Percentiles rank a stretch among this genome's conserved stretches.
Evolutionary conservation across 1,140 invertebrate genomes (phyloP).

Genomic region (Caenorhabditis inopinata): DNA sequence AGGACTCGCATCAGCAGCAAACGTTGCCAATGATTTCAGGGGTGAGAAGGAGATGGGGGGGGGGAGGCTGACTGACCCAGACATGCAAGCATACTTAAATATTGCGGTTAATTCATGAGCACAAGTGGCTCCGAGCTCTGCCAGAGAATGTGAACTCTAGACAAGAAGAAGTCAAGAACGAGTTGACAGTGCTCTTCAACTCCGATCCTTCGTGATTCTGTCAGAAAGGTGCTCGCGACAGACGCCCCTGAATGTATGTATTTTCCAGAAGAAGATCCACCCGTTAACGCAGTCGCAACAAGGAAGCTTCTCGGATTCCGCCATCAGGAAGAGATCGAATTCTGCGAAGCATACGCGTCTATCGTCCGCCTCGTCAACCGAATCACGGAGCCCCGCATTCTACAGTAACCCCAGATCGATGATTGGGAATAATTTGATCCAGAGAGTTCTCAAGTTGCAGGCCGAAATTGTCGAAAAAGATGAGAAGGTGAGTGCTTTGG

Average conservation of each 20-base stretch:
- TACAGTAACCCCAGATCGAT: not conserved
- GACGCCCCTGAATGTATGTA: no score
- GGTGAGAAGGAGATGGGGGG: not conserved
- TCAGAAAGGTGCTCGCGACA: no score
- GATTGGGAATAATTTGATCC: not conserved
- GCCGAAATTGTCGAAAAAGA: not conserved
- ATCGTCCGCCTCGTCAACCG: not conserved
- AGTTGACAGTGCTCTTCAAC: no score
- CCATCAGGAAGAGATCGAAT: not conserved
- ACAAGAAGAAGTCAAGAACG: no score
- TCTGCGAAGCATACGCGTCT: not conserved
- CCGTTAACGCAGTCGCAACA: not conserved
- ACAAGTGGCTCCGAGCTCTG: no score
- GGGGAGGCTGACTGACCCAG: no score
- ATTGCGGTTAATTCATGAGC: no score
- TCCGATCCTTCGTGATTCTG: no score
- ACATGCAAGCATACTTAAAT: no score
- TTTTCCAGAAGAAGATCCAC: constrained; percentile 9
- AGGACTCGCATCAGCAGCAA: not conserved
- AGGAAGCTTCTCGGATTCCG: not conserved
- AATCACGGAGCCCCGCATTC: not conserved
- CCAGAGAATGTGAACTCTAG: no score
- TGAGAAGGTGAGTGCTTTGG: not conserved
- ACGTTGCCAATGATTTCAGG: not conserved
- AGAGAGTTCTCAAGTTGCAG: constrained; percentile 6